phyloP scores from a whole-genome alignment of 2,797 vertebrate species.

The Gambelia wislizenii region DNA sequence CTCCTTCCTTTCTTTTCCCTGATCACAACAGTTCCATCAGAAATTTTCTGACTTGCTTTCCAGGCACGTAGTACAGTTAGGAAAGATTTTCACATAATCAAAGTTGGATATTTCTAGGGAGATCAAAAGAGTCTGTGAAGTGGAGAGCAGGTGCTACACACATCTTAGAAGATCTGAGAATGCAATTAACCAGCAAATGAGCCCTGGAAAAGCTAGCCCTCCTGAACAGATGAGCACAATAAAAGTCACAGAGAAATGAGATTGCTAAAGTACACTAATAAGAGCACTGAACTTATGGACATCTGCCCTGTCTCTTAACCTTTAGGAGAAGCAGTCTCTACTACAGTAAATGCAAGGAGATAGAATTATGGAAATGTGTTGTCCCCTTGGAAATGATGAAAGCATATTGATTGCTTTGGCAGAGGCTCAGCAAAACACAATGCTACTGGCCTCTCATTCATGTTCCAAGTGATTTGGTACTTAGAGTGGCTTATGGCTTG shows the following conservation, averaged over 20 bases:
- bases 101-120: conserved; percentile 78
- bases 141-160: conserved; percentile 78
- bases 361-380: conserved; percentile 73
- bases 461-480: conserved; percentile 35
- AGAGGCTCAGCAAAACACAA: conserved; percentile 48
- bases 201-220: conserved; percentile 83
- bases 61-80: conserved; percentile 64
- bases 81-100: conserved; percentile 79
- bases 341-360: conserved; percentile 45
- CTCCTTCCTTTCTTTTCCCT: conserved; percentile 2
- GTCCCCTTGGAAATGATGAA: conserved; percentile 60
- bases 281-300: conserved; percentile 55
- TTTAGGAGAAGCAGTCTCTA: conserved; percentile 64
- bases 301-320: conserved; percentile 71
- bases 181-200: conserved; percentile 96
- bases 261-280: conserved; percentile 78
- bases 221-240: conserved; percentile 86
- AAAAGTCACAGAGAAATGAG: conserved; percentile 82
- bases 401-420: conserved; percentile 68
- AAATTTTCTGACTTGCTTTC: conserved; percentile 73
- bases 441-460: conserved; percentile 31
- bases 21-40: conserved; percentile 60
- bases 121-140: conserved; percentile 79
- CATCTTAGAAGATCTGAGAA: conserved; percentile 83
- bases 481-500: conserved; percentile 33